Evolutionary conservation across 2,888 invertebrate species (phyloP), one percentile per base, ranked within the genome.

Genomic region (Drosophila seclusa): DNA sequence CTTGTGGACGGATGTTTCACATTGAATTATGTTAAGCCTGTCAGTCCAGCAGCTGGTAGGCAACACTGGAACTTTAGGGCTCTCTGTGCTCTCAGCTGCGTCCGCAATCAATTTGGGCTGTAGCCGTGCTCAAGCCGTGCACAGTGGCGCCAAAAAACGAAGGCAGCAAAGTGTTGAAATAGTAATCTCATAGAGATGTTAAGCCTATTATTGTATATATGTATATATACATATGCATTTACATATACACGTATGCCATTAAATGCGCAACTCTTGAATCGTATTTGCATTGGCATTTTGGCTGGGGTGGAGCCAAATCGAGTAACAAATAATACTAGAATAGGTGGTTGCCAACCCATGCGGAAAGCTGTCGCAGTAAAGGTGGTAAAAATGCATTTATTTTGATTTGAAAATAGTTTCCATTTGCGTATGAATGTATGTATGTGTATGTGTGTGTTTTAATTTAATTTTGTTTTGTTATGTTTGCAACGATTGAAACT

Each of bases 41-140:
- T 65, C 72, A 66, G 63, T 68, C 77, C 73, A 78, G 78, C 78
- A 78, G 78, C 78, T 78, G 78, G 63, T 61, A 54, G 53, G 48
- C 52, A 72, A 69, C 61, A 59, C 69, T 68, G 60, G 38, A 49
- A 54, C 54, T 48, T 31, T 24, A 64, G 36, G 27, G 65, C 60
- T 61, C 71, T 67, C 60, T 45, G 16, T 21, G 45, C 45, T 42
- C 45, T 58, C 75, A 68, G 57, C 60, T 64, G 68, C 76, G 45
- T 45, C 72, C 63, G 36, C 24, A 24, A 48, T 49, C 52, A 55
- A 53, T 31, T 29, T 58, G 36, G 65, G 38, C 60, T 38, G 54
- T 40, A 70, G 34, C 45, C 36, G 8, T 24, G 21, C 16, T 52
- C 4, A 50, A 58, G 10, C 38, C 57, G 27, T 69, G 76, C 80